Evolutionary conservation across 2,888 invertebrate genomes (phyloP), one percentile per base, ranked within the genome.

Genomic region (Drosophila lutescens): DNA sequence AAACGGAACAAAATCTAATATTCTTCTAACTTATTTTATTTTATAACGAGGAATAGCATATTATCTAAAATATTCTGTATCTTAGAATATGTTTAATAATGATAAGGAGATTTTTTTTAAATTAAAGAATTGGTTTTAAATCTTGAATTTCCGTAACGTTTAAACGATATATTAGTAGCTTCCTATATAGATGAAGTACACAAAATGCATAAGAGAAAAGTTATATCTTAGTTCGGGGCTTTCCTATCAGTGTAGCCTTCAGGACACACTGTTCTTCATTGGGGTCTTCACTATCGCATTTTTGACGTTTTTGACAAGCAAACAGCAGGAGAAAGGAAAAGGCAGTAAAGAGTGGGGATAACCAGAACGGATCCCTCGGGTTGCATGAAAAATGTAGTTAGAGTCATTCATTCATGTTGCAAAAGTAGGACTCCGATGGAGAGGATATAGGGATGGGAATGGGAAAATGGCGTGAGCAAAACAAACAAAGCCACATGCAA

Each of bases 251-350:
- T 54, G 54, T 15, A 41, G 2, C n/a, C 46, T 26, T 13, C 23
- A n/a, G 12, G 12, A 34, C 44, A 3, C 34, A 12, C 41, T 15
- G 50, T 34, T 34, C 38, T 47, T 56, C 34, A 61, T 68, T 70
- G 61, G 54, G 61, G 65, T 66, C 65, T 41, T 66, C 54, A 47
- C 80, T 80, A 73, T 81, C 80, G 77, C 55, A 78, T 61, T 61
- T 84, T 80, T 77, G 85, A 80, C 72, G 82, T 76, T 76, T 84
- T 76, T 80, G 82, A 83, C 80, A 78, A 70, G 66, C 74, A 69
- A 54, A 75, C 65, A 66, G 69, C 40, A 66, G 59, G 43, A 17
- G 53, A 15, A 3, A 26, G 40, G 15, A 32, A 32, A 15, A 41
- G 8, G n/a, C 10, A 32, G 15, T 20, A 56, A 46, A 20, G 44